These are phyloP conservation scores for Poecilia gillii DNA, from an alignment of 2,797 vertebrate species.

Conservation along the genomic window DNA sequence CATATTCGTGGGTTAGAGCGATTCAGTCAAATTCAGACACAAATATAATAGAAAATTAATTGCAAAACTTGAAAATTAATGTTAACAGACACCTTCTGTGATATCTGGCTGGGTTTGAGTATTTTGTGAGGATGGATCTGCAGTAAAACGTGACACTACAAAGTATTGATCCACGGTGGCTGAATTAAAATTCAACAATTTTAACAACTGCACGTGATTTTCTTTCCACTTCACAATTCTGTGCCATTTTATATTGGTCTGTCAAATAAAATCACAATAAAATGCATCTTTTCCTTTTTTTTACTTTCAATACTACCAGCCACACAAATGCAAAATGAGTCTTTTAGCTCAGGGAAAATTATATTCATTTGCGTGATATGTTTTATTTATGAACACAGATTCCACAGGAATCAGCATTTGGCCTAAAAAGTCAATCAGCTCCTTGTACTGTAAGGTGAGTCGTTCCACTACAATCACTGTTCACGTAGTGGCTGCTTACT, in stretches of 20 bases:
- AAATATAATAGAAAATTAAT: not conserved
- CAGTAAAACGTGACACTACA: not conserved
- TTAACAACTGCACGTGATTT: not conserved
- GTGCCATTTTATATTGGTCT: not conserved
- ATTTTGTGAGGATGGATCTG: not conserved
- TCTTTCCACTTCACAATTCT: not conserved
- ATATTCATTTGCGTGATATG: not conserved
- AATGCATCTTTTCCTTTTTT: not conserved
- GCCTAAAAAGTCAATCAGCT: not conserved
- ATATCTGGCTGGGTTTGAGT: not conserved
- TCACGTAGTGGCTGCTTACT: conserved; percentile 77
- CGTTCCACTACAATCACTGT: not conserved
- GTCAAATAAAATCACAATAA: not conserved
- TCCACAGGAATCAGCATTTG: not conserved
- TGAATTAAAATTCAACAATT: not conserved
- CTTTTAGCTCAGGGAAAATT: not conserved
- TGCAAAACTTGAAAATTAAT: not conserved
- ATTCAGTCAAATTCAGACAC: not conserved
- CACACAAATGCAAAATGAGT: not conserved
- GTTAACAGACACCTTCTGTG: not conserved
- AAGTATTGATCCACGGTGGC: not conserved
- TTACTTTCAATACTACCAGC: not conserved
- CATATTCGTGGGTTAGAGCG: not conserved
- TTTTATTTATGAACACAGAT: not conserved
- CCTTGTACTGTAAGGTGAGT: not conserved